A percentile compares a stretch with the other conserved stretches of the same genome.
phyloP scores from a whole-genome alignment of 2,113 vertebrate genomes.

The Ceyx margarethae region DNA sequence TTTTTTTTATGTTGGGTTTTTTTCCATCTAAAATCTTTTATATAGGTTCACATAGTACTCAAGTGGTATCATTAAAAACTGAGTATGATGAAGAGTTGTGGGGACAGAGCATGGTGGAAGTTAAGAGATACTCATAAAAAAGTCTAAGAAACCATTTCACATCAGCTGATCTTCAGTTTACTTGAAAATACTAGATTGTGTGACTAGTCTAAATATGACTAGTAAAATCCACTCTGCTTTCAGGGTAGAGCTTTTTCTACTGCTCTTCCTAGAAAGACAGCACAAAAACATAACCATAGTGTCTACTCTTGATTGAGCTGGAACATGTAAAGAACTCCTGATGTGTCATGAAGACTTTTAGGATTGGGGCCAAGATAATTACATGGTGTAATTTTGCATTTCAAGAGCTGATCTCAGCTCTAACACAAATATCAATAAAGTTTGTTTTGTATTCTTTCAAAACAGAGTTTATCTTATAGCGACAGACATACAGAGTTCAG shows the following conservation, averaged over 20 bases:
- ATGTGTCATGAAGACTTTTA: neutral
- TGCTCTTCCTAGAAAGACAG: neutral
- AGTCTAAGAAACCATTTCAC: neutral
- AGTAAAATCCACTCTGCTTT: neutral
- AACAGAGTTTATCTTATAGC: slow-evolving; percentile 4
- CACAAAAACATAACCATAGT: rapidly evolving
- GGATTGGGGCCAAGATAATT: neutral
- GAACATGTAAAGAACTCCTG: rapidly evolving
- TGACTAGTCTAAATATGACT: neutral
- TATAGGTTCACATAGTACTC: neutral
- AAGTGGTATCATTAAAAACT: neutral
- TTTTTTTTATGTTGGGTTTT: neutral
- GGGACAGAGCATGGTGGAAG: rapidly evolving
- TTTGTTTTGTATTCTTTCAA: slow-evolving; percentile 8
- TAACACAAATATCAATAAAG: neutral
- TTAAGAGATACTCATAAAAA: neutral
- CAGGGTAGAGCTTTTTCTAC: neutral
- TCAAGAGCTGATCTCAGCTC: neutral
- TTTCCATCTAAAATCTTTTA: too few species aligned
- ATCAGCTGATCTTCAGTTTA: neutral
- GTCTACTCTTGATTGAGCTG: neutral
- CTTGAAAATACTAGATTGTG: neutral
- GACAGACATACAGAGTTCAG: neutral
- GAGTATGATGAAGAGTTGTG: neutral
- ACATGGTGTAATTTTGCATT: neutral